These are phyloP conservation scores for Tychaedon coryphoeus DNA, from an alignment of 2,113 vertebrate genomes.

Conservation along the genomic window DNA sequence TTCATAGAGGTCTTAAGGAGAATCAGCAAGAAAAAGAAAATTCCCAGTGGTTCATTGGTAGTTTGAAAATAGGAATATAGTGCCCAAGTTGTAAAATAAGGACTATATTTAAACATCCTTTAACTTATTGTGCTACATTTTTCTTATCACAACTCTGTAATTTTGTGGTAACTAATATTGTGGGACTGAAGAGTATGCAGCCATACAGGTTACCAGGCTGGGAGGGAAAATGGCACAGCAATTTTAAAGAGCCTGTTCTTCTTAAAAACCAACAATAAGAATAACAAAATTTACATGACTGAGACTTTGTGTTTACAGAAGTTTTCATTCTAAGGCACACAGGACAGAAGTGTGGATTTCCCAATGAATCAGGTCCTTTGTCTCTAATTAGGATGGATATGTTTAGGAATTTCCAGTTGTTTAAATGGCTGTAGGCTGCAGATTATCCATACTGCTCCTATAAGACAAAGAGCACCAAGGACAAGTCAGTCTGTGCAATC, in stretches of 20 bases:
- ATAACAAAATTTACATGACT: background rate
- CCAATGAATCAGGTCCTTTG: background rate
- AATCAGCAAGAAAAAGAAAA: constrained; percentile 28
- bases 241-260: constrained; percentile 9
- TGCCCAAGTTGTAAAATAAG: constrained; percentile 11
- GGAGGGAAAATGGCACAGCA: constrained; percentile 11
- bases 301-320: constrained; percentile 21
- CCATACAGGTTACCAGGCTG: constrained; percentile 18
- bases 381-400: background rate
- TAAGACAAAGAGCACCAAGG: background rate
- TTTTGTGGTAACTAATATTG: constrained; percentile 34
- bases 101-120: constrained; percentile 39
- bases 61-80: constrained; percentile 28
- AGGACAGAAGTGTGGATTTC: background rate
- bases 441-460: background rate
- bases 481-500: background rate
- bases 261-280: background rate
- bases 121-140: constrained; percentile 28
- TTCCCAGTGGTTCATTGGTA: background rate
- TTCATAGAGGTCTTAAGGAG: background rate
- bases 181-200: background rate
- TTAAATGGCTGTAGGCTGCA: background rate
- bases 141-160: constrained; percentile 33
- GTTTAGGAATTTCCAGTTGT: background rate
- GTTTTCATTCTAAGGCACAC: background rate